phyloP scores from a whole-genome alignment of 1,140 invertebrate species.

The Cotesia vestalis region DNA sequence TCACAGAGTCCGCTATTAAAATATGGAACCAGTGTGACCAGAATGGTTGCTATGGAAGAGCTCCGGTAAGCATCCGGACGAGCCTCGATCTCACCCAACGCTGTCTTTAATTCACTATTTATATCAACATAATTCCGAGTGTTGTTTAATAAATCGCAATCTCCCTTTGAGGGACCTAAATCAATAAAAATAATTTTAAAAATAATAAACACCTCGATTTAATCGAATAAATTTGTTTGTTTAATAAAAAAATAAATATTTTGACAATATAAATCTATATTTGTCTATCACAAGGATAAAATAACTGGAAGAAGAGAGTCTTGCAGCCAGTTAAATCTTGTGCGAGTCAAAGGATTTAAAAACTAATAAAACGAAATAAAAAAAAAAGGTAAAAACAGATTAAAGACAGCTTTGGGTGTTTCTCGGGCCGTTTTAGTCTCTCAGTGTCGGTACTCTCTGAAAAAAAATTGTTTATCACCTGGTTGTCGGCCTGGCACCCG shows the following conservation, averaged over 20 bases:
- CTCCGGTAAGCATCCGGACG: slow-evolving; percentile 51
- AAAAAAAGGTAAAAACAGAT: too few species aligned
- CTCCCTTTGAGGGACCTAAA: slow-evolving; percentile 15
- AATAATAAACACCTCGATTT: slow-evolving; percentile 36
- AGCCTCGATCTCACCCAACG: slow-evolving; percentile 56
- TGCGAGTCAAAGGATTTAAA: slow-evolving; percentile 18
- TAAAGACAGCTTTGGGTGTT: too few species aligned
- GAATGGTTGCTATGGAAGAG: slow-evolving; percentile 68
- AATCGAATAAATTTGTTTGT: slow-evolving; percentile 20
- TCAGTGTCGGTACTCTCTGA: too few species aligned
- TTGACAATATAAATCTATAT: background rate
- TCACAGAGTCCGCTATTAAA: slow-evolving; percentile 59
- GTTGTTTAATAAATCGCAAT: slow-evolving; percentile 4
- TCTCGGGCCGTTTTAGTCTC: too few species aligned
- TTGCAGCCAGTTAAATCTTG: slow-evolving; percentile 9
- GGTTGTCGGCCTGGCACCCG: slow-evolving; percentile 9
- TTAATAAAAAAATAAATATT: background rate
- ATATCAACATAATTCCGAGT: slow-evolving; percentile 1
- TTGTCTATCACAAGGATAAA: slow-evolving; percentile 26
- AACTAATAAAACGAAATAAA: slow-evolving; percentile 23
- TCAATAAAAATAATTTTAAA: slow-evolving; percentile 34
- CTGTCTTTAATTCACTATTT: slow-evolving; percentile 38
- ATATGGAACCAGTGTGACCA: slow-evolving; percentile 68
- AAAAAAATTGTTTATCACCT: slow-evolving; percentile 14
- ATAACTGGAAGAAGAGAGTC: slow-evolving; percentile 17